Percentiles rank a stretch among this genome's conserved stretches.
Conservation (phyloP, 2,797 vertebrate species). For the Gymnodraco acuticeps region DNA sequence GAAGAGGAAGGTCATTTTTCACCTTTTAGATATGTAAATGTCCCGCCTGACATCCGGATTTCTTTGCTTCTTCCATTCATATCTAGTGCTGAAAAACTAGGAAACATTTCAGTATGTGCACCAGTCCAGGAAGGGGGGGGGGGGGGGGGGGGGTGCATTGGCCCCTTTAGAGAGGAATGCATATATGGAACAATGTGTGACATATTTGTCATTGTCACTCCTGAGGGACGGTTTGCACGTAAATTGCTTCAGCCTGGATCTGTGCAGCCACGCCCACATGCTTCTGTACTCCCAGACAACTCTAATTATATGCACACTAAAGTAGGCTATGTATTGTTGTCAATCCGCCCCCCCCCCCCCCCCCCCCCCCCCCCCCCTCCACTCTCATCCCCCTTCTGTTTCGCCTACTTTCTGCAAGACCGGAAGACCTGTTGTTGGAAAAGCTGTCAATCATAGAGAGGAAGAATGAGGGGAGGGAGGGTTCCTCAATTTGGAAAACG, state of each 20-base stretch:
- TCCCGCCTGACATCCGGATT: not conserved
- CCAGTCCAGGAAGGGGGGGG: no score
- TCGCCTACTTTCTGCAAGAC: conserved; percentile 63
- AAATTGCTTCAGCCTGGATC: conserved; percentile 50
- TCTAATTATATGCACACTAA: conserved; percentile 71
- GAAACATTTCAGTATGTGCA: not conserved
- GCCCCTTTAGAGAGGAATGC: conserved; percentile 15
- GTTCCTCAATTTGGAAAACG: conserved; percentile 23
- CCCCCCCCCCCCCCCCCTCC: not conserved
- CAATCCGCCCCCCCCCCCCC: conserved; percentile 19
- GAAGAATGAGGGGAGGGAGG: conserved; percentile 4
- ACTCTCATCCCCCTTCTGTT: conserved; percentile 29
- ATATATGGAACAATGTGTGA: conserved; percentile 46
- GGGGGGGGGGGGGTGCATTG: not conserved
- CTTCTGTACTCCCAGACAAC: conserved; percentile 57
- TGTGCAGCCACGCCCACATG: conserved; percentile 40
- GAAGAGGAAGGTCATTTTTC: conserved; percentile 29
- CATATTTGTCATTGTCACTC: conserved; percentile 62
- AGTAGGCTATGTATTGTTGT: conserved; percentile 81
- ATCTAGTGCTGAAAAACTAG: conserved; percentile 4
- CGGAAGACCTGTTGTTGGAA: conserved; percentile 71
- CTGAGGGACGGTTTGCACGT: conserved; percentile 35
- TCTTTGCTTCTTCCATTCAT: not conserved
- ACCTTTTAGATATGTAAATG: conserved; percentile 31
- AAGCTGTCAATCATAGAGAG: conserved; percentile 71